Conservation (phyloP, 2,888 invertebrate genomes). For the Drosophila emarginata region DNA sequence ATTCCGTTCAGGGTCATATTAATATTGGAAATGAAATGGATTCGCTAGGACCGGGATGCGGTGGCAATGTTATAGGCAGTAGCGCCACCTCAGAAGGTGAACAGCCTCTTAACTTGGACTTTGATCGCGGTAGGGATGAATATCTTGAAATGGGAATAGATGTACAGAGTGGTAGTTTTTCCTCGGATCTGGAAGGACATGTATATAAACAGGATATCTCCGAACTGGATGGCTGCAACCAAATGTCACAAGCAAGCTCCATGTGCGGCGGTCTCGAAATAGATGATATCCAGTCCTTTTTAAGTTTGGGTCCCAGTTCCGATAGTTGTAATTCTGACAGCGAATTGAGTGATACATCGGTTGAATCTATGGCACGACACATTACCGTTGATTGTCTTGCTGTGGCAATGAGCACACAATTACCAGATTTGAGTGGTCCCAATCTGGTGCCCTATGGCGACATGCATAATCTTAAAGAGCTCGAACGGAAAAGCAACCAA, state of each 20-base stretch:
- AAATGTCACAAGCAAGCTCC: slow-evolving; percentile 7
- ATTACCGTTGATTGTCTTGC: slow-evolving; percentile 63
- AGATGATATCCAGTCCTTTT: slow-evolving; percentile 47
- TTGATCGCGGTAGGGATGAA: slow-evolving; percentile 9
- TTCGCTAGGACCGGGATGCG: not conserved
- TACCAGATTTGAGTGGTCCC: slow-evolving; percentile 60
- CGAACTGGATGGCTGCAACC: slow-evolving; percentile 15
- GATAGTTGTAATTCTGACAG: slow-evolving; percentile 49
- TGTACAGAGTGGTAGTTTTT: slow-evolving; percentile 32
- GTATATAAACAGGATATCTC: slow-evolving; percentile 19
- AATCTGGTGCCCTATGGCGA: slow-evolving; percentile 67
- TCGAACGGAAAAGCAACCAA: slow-evolving; percentile 39
- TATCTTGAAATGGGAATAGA: slow-evolving; percentile 31
- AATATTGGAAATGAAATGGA: not conserved
- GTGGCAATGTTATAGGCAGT: slow-evolving; percentile 24
- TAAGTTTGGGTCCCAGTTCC: slow-evolving; percentile 42
- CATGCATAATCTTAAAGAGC: slow-evolving; percentile 56
- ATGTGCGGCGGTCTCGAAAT: slow-evolving; percentile 35
- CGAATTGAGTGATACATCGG: slow-evolving; percentile 61
- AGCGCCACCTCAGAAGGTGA: slow-evolving; percentile 50
- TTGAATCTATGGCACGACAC: slow-evolving; percentile 61
- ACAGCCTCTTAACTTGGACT: slow-evolving; percentile 51
- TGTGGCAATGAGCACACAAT: slow-evolving; percentile 51
- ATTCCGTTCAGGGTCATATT: not conserved
- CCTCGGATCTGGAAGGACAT: slow-evolving; percentile 50